Base-by-base conservation (phyloP, 2,888 invertebrate genomes). In the Pristionchus entomophagus region DNA sequence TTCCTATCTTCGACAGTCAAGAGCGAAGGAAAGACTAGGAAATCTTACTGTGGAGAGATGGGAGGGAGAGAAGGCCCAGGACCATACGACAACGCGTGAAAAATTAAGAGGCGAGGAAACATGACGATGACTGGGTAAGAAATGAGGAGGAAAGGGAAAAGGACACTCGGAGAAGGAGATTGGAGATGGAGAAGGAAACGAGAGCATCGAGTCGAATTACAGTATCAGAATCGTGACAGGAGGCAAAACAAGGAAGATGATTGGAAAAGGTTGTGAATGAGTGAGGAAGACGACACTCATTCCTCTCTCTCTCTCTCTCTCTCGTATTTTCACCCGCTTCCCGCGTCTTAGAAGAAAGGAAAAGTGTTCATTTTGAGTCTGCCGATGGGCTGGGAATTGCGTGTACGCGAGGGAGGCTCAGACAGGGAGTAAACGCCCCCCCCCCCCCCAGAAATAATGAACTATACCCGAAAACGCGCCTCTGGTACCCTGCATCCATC, bases 91-190 rank as follows among this genome's bases (percentile, higher is more conserved):
- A 73, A 73, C 73, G 41, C 73, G 45, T 73, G 73, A 73, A 73
- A 73, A 45, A 73, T 73, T 73, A 73, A 73, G 65, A 35, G 26
- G 41, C 41, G 56, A 73, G 73, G n/a, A 73, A 73, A 73, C 73
- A 73, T 73, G 73, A 41, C 73, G 73, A 73, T 38, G 73, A 73
- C 22, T 38, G 14, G 45, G 8, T n/a, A 65, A 65, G 35, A 65
- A 17, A 41, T 19, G 69, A 38, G 32, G 51, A 51, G 32, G 51
- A 51, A n/a, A 41, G 29, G 32, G 51, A 49, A 49, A 35, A 78
- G 41, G 78, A 32, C 32, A 78, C 49, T 51, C 19, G 78, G 26
- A 78, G 26, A 49, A 45, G 45, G 6, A 6, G 45, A 45, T 14
- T 45, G 35, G 38, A n/a, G n/a, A 73, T n/a, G 73, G 41, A 45